Evolutionary conservation across 2,113 vertebrate genomes (phyloP).

Genomic region (Syrrhaptes paradoxus): DNA sequence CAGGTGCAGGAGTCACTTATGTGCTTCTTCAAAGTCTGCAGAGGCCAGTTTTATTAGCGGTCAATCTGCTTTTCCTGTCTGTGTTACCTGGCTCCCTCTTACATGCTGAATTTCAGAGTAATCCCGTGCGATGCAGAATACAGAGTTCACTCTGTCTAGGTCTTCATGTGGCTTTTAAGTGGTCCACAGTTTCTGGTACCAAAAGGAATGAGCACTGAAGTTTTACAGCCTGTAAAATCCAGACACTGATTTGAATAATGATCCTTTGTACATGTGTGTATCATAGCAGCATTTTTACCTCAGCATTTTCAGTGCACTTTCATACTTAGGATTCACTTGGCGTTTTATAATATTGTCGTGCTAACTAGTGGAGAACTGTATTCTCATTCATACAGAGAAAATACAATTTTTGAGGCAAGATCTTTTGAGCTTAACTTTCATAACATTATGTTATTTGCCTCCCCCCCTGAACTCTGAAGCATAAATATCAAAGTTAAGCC

Average conservation of each 20-base stretch:
- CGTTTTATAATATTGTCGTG: not conserved
- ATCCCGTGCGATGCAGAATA: not conserved
- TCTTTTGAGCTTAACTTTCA: not conserved
- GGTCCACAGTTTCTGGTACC: not conserved
- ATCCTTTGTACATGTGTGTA: not conserved
- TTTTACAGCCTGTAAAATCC: not conserved
- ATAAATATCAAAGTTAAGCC: constrained; percentile 2
- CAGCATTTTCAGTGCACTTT: not conserved
- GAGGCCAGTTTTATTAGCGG: not conserved
- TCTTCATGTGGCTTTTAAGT: not conserved
- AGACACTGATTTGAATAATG: not conserved
- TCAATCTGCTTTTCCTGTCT: not conserved
- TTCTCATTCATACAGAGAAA: not conserved
- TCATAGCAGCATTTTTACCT: not conserved
- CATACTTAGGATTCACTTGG: not conserved
- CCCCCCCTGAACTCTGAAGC: not conserved
- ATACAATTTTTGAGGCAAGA: not conserved
- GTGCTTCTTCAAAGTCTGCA: not conserved
- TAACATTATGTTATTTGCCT: not conserved
- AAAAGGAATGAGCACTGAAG: not conserved
- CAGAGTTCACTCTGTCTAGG: not conserved
- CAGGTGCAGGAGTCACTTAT: not conserved
- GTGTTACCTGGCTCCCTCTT: not conserved
- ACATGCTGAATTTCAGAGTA: not conserved
- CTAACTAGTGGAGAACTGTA: not conserved